phyloP scores from a whole-genome alignment of 2,797 vertebrate genomes.

The Syndactyla subalaris region DNA sequence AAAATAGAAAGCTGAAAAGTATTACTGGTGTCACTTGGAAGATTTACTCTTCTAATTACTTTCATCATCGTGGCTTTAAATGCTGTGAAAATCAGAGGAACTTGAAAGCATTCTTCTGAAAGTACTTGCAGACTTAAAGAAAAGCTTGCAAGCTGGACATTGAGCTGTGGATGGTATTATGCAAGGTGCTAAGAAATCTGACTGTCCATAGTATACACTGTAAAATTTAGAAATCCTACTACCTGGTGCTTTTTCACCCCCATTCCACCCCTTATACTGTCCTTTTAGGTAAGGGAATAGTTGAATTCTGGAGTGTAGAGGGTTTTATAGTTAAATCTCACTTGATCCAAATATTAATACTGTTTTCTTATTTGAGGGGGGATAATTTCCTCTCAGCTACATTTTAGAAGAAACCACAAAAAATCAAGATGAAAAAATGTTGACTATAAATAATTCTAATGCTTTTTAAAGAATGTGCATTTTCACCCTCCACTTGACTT shows the following conservation, averaged over 20 bases:
- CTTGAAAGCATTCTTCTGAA: background rate
- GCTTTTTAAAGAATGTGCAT: background rate
- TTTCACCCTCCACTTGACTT: background rate
- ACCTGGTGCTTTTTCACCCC: background rate
- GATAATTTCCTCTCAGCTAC: background rate
- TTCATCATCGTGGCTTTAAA: background rate
- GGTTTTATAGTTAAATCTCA: background rate
- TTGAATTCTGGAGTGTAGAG: background rate
- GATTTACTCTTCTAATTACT: background rate
- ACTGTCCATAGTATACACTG: background rate
- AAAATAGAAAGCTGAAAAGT: conserved; percentile 11
- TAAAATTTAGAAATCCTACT: background rate
- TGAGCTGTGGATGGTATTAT: background rate
- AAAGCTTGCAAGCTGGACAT: background rate
- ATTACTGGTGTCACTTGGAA: background rate
- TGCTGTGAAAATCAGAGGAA: background rate
- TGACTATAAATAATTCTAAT: background rate
- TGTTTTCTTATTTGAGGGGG: background rate
- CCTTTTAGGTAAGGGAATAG: background rate
- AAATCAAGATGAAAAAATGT: background rate
- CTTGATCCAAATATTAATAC: background rate
- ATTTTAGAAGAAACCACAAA: background rate
- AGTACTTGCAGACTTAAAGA: background rate
- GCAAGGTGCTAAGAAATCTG: background rate
- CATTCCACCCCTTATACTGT: background rate